Base-by-base conservation (phyloP, 1,140 invertebrate species). In the Pseudobourletiella spinata region DNA sequence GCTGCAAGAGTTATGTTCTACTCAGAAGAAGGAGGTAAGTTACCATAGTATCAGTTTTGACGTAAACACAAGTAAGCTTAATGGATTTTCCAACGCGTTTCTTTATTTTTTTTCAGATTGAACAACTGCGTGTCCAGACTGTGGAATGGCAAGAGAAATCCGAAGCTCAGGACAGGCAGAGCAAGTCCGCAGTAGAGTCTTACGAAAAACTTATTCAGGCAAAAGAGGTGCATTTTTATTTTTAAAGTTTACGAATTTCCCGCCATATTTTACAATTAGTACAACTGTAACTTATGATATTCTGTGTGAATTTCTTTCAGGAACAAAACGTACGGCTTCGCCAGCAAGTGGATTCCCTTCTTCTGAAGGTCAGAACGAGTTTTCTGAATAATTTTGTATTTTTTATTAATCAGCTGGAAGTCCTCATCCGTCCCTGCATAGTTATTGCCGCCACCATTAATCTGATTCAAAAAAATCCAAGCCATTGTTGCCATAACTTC, bases 121-220 rank as follows among this genome's bases (percentile, higher is more conserved):
- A 63, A 26, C 50, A 46, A 22, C 46, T 67, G 11, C 16, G 39
- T 52, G 18, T 48, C 8, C 1, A 46, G 32, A 35, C 32, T n/a
- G 39, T 54, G 2, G 61, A 63, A 26, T 44, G 51, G 6, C 29
- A 63, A n/a, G 65, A 64, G 43, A 59, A 58, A 20, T 58, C 51
- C 1, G 61, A 68, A 28, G 55, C 43, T 20, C 35, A 51, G 14
- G 56, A 68, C 24, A 42, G 30, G 20, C 62, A 68, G 35, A 61
- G 55, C 20, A 59, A 64, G 61, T 43, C 58, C 14, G 4, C 58
- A 1, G 54, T 59, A 2, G 66, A 64, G 20, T 68, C 62, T 0
- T 68, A 64, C 26, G 62, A 68, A 35, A 63, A 52, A 22, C 14
- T 68, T 25, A 35, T 68, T 16, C 57, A 62, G 24, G 51, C 42